These are phyloP conservation scores for Coreoperca whiteheadi DNA, from an alignment of 2,113 vertebrate genomes.

Conservation along the genomic window DNA sequence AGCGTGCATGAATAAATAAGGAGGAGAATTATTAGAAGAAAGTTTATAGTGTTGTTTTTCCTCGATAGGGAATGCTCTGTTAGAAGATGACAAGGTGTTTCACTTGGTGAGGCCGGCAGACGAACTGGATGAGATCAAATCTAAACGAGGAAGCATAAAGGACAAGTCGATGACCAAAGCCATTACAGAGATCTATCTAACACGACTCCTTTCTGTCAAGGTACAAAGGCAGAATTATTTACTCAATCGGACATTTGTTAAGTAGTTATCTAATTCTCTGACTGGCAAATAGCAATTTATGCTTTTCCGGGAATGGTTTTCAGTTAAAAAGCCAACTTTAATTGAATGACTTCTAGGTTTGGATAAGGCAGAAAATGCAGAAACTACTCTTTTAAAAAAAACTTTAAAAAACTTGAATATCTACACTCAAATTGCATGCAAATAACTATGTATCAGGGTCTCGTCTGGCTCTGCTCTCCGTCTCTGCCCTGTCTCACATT, in stretches of 20 bases:
- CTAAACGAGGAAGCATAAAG: constrained; percentile 95
- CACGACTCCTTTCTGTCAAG: constrained; percentile 98
- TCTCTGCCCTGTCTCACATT: constrained; percentile 55
- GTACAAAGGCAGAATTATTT: constrained; percentile 75
- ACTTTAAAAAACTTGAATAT: constrained; percentile 11
- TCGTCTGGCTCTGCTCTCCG: constrained; percentile 5
- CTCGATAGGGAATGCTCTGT: constrained; percentile 90
- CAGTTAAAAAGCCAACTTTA: constrained; percentile 11
- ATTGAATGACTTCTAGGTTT: not conserved
- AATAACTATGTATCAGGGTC: constrained; percentile 15
- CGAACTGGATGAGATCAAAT: constrained; percentile 96
- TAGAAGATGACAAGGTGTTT: constrained; percentile 98
- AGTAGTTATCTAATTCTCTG: not conserved
- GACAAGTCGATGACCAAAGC: constrained; percentile 99
- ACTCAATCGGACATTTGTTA: constrained; percentile 29
- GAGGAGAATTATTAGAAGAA: not conserved
- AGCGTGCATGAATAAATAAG: constrained; percentile 45
- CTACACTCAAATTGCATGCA: constrained; percentile 2
- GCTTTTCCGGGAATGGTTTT: not conserved
- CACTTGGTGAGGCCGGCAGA: constrained; percentile 94
- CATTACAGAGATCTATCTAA: constrained; percentile 99
- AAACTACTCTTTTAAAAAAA: constrained; percentile 6
- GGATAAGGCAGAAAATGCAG: constrained; percentile 1
- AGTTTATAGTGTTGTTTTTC: not conserved
- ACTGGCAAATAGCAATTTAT: constrained; percentile 11